phyloP scores from a whole-genome alignment of 2,797 vertebrate genomes.

The Coracias cyanogaster region DNA sequence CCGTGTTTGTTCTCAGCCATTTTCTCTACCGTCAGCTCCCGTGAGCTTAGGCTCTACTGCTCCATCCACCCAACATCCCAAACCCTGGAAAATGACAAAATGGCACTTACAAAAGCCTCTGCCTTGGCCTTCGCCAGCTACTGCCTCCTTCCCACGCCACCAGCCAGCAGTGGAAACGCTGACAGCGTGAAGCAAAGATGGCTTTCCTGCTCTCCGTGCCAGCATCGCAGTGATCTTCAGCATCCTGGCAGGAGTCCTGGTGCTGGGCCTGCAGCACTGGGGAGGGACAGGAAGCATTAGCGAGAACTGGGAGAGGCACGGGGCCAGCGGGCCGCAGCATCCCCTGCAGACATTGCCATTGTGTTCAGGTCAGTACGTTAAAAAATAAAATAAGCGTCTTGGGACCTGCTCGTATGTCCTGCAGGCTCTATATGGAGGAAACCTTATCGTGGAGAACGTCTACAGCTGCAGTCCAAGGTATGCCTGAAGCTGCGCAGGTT shows the following conservation, averaged over 20 bases:
- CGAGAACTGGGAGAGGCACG: not conserved
- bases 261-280: not conserved
- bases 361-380: not conserved
- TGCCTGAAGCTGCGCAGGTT: not conserved
- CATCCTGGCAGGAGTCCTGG: constrained; percentile 29
- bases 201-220: constrained; percentile 29
- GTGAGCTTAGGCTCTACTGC: not conserved
- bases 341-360: constrained; percentile 6
- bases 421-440: not conserved
- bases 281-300: constrained; percentile 25
- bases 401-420: not conserved
- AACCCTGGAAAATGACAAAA: not conserved
- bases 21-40: not conserved
- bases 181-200: constrained; percentile 31
- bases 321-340: not conserved
- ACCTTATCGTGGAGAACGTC: not conserved
- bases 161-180: constrained; percentile 46
- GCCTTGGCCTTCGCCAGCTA: not conserved
- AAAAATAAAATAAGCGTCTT: not conserved
- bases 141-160: constrained; percentile 37
- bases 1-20: not conserved
- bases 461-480: not conserved
- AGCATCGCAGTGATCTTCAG: not conserved
- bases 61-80: not conserved
- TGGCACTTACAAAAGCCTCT: not conserved